A percentile compares a stretch with the other conserved stretches of the same genome.
Conservation (phyloP, 2,113 vertebrate species). For the Oxyura jamaicensis region DNA sequence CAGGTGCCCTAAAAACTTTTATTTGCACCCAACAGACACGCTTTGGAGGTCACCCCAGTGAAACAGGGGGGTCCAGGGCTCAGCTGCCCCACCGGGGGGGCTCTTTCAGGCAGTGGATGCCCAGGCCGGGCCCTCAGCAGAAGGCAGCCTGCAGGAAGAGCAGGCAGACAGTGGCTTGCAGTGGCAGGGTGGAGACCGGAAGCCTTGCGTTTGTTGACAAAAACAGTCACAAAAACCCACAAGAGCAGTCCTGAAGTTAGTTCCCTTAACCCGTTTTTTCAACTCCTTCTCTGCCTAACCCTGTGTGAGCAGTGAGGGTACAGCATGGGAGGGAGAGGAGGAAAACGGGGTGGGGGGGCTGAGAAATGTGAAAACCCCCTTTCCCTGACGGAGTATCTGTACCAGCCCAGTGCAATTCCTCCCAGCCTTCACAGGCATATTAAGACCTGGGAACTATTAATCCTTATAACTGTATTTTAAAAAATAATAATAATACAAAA, state of each 20-base stretch:
- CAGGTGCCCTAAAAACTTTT: too few relatives aligned
- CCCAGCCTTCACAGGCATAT: constrained; percentile 41
- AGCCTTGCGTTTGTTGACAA: constrained; percentile 44
- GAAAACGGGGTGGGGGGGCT: too few relatives aligned
- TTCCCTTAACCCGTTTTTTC: not conserved
- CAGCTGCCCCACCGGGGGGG: constrained; percentile 55
- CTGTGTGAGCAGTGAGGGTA: fast-evolving
- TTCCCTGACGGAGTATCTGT: fast-evolving
- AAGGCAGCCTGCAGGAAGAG: constrained; percentile 52
- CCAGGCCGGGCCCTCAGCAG: not conserved
- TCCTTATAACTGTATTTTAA: not conserved
- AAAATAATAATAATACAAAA: not conserved
- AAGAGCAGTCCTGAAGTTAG: fast-evolving
- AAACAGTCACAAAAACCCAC: not conserved
- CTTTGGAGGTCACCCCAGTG: not conserved
- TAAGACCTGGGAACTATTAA: constrained; percentile 57
- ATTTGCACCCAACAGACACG: too few relatives aligned
- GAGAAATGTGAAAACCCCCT: not conserved
- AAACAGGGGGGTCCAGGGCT: not conserved
- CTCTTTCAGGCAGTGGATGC: not conserved
- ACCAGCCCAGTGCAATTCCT: not conserved
- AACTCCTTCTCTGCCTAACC: fast-evolving
- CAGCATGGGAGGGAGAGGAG: fast-evolving
- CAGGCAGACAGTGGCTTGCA: constrained; percentile 67
- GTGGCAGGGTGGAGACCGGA: constrained; percentile 49